Conservation (phyloP, 2,797 vertebrate genomes). For the Huso huso region DNA sequence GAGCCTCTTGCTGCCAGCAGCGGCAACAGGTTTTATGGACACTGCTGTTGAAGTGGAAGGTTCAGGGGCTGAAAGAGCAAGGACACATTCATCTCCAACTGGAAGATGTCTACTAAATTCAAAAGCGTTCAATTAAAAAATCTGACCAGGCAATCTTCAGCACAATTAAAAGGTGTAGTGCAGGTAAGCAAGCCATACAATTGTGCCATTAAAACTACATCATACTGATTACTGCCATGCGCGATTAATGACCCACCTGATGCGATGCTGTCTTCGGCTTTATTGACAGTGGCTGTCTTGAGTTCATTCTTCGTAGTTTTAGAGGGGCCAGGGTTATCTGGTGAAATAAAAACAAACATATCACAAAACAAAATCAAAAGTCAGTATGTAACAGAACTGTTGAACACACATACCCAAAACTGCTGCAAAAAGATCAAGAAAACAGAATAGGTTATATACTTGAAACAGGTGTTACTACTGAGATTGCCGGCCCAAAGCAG, state of each 20-base stretch:
- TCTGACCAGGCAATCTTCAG: neutral
- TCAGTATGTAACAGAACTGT: too few relatives aligned
- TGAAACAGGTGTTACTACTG: too few relatives aligned
- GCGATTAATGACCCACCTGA: constrained; percentile 30
- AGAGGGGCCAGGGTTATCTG: constrained; percentile 26
- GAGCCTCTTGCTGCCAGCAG: constrained; percentile 58
- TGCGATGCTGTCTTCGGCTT: constrained; percentile 29
- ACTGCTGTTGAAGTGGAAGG: constrained; percentile 37
- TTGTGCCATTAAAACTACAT: too few relatives aligned
- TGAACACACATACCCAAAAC: too few relatives aligned
- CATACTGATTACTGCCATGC: too few relatives aligned
- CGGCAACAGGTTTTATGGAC: constrained; percentile 11
- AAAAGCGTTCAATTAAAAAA: neutral
- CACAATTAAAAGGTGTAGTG: neutral
- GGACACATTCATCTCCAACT: neutral
- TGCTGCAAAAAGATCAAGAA: too few relatives aligned
- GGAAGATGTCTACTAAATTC: neutral
- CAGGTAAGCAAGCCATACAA: neutral
- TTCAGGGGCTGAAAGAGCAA: constrained; percentile 34
- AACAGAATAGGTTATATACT: too few relatives aligned
- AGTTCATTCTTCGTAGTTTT: constrained; percentile 13
- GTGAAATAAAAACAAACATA: neutral
- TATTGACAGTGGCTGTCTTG: constrained; percentile 22
- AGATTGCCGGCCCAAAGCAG: too few relatives aligned
- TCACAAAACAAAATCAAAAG: too few relatives aligned